Evolutionary conservation across 1,140 invertebrate species (phyloP).

Genomic region (Dinothrombium tinctorium): DNA sequence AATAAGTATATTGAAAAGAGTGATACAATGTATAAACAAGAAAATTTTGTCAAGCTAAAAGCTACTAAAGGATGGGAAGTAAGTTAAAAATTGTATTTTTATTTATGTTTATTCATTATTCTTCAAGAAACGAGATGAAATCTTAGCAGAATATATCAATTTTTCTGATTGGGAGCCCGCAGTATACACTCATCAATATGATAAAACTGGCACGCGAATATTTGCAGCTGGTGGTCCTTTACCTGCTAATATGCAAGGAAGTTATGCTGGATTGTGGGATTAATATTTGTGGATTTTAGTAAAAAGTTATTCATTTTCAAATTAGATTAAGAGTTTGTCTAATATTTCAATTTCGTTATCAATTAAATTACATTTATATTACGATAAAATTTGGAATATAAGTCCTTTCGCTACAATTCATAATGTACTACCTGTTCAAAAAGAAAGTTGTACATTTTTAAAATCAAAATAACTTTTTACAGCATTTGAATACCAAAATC

Average conservation of each 20-base stretch:
- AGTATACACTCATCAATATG: constrained; percentile 88
- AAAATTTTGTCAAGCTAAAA: constrained; percentile 53
- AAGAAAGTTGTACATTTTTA: no score
- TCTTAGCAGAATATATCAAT: no score
- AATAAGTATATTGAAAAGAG: constrained; percentile 64
- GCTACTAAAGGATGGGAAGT: constrained; percentile 70
- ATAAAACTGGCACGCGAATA: constrained; percentile 60
- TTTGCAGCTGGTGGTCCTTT: constrained; percentile 84
- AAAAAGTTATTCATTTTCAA: no score
- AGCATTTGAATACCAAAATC: no score
- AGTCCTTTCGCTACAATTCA: no score
- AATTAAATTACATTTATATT: no score
- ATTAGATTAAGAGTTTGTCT: no score
- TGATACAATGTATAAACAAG: constrained; percentile 34
- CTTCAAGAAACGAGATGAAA: not conserved
- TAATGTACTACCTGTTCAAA: no score
- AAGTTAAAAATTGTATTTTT: constrained; percentile 14
- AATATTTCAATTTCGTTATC: no score
- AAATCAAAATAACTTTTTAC: no score
- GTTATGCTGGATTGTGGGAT: constrained; percentile 48
- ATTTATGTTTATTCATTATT: constrained; percentile 1
- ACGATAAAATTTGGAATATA: no score
- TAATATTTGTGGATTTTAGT: constrained; percentile 21
- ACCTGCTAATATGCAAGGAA: constrained; percentile 62
- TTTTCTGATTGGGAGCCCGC: constrained; percentile 53